These are phyloP conservation scores for Montipora capricornis DNA, from an alignment of 64 coral and sea anemone genomes.

Conservation along the genomic window DNA sequence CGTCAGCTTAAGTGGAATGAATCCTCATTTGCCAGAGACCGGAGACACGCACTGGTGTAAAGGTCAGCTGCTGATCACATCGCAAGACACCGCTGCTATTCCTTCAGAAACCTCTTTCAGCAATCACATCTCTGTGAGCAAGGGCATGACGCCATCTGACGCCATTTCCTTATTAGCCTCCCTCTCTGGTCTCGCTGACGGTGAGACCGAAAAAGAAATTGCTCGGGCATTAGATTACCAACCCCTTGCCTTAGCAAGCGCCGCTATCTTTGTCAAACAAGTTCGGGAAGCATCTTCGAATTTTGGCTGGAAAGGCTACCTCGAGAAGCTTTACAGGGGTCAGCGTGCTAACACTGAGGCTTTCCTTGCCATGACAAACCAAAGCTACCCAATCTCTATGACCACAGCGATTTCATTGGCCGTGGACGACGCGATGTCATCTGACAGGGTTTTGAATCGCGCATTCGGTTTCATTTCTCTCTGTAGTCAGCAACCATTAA, in stretches of 20 bases:
- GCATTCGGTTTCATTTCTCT: neutral
- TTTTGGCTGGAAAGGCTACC: neutral
- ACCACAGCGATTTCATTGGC: neutral
- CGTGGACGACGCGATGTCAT: neutral
- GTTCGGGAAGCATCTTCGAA: neutral
- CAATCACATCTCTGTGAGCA: slow-evolving; percentile 22
- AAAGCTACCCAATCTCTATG: slow-evolving; percentile 4
- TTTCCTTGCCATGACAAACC: neutral
- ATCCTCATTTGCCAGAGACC: slow-evolving; percentile 6
- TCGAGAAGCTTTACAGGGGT: neutral
- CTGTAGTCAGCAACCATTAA: neutral
- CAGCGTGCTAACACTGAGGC: neutral
- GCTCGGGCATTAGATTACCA: slow-evolving; percentile 44
- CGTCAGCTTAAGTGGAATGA: neutral
- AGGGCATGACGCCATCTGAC: slow-evolving; percentile 29
- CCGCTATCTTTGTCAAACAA: slow-evolving; percentile 31
- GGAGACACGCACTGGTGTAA: slow-evolving; percentile 37
- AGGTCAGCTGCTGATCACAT: slow-evolving; percentile 71
- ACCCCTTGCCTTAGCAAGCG: slow-evolving; percentile 47
- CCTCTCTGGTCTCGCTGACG: neutral
- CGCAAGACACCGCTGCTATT: slow-evolving; percentile 55
- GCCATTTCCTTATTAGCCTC: slow-evolving; percentile 10
- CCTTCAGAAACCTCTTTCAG: neutral
- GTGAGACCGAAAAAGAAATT: neutral
- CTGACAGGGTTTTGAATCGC: neutral